Evolutionary conservation across 2,888 invertebrate genomes (phyloP).

Genomic region (Blomia tropicalis): DNA sequence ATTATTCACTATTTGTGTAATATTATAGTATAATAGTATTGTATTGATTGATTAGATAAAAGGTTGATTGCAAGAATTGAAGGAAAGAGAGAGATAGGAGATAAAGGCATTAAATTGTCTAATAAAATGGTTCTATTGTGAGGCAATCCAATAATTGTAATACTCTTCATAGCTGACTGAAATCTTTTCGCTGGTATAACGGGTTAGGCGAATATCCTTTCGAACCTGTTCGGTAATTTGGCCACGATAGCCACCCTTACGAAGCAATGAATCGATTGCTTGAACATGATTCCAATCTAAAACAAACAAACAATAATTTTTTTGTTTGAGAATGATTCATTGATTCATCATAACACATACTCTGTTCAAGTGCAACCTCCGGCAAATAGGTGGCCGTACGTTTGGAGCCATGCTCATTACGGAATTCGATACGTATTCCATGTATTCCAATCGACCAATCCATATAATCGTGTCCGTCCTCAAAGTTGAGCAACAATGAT

Average conservation of each 20-base stretch:
- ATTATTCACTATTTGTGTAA: no score
- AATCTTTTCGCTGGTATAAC: constrained; percentile 90
- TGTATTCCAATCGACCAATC: constrained; percentile 92
- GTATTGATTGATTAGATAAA: no score
- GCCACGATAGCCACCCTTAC: constrained; percentile 87
- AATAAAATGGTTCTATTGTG: no score
- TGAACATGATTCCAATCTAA: constrained; percentile 85
- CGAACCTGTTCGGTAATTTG: constrained; percentile 69
- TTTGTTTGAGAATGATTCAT: not conserved
- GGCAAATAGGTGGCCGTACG: constrained; percentile 96
- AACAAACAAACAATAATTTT: not conserved
- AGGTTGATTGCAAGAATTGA: no score
- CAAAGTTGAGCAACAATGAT: constrained; percentile 87
- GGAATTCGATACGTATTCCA: constrained; percentile 93
- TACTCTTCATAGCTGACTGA: constrained; percentile 71
- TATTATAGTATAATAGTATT: no score
- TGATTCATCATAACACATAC: constrained; percentile 38
- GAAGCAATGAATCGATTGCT: constrained; percentile 88
- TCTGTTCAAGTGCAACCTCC: constrained; percentile 94
- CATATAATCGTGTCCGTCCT: constrained; percentile 80
- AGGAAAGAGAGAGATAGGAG: no score
- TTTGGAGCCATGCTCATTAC: constrained; percentile 75
- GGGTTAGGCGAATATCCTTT: constrained; percentile 75
- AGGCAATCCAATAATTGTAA: constrained; percentile 33
- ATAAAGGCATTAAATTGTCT: no score